These are phyloP conservation scores for Eremophila alpestris DNA, from an alignment of 2,797 vertebrate species.

Conservation along the genomic window DNA sequence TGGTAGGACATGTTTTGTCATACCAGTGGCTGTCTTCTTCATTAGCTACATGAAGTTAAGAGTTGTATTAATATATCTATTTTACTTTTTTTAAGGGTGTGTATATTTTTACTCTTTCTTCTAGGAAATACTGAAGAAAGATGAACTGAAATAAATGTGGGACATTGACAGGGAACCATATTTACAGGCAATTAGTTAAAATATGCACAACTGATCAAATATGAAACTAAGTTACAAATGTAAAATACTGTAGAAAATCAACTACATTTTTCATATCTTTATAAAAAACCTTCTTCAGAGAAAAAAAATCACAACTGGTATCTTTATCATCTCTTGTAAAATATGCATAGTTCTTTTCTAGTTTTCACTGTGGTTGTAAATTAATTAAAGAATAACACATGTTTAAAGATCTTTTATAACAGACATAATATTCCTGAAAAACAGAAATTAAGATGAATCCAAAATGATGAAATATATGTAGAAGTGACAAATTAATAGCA, in stretches of 20 bases:
- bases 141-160: background rate
- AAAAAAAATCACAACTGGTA: background rate
- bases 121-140: background rate
- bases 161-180: background rate
- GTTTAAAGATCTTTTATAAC: background rate
- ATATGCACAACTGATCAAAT: background rate
- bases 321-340: background rate
- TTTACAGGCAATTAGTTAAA: background rate
- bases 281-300: background rate
- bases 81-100: background rate
- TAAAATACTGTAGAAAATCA: background rate
- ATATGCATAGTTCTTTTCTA: background rate
- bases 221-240: background rate
- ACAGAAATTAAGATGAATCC: background rate
- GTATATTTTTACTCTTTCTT: background rate
- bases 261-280: background rate
- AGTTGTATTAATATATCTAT: background rate
- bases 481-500: background rate
- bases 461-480: background rate
- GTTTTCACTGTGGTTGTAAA: background rate
- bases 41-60: background rate
- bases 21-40: background rate
- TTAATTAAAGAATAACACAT: background rate
- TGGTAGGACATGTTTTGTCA: background rate
- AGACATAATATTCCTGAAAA: background rate